Percentiles rank a stretch among this genome's conserved stretches.
phyloP scores from a whole-genome alignment of 2,113 vertebrate species.

The Phrynosoma platyrhinos region DNA sequence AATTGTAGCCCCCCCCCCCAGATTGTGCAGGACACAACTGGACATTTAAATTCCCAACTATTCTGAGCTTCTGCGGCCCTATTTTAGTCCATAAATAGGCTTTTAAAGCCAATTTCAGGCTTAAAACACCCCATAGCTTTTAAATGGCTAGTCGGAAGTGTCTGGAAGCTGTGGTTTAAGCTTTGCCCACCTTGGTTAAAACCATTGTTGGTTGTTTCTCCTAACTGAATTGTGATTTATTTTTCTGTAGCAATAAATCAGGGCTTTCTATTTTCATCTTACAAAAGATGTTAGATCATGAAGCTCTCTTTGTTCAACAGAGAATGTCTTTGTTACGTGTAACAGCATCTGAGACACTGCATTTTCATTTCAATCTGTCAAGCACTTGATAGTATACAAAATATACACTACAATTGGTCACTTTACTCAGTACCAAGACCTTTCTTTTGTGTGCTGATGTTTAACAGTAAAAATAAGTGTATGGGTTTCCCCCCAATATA shows the following conservation, averaged over 20 bases:
- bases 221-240: conserved; percentile 38
- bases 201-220: conserved; percentile 46
- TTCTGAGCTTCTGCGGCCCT: too few species aligned
- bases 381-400: conserved; percentile 33
- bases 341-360: conserved; percentile 30
- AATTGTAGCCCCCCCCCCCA: too few species aligned
- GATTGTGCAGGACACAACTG: too few species aligned
- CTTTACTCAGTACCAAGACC: neutral
- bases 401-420: neutral
- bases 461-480: neutral
- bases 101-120: too few species aligned
- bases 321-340: conserved; percentile 29
- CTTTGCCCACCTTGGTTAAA: too few species aligned
- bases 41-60: too few species aligned
- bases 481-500: conserved; percentile 24
- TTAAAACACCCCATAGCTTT: too few species aligned
- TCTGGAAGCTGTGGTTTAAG: too few species aligned
- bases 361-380: conserved; percentile 23
- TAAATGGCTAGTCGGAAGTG: too few species aligned
- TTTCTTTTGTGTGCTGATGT: conserved; percentile 29
- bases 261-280: conserved; percentile 40
- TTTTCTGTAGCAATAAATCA: conserved; percentile 36
- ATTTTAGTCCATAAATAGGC: too few species aligned
- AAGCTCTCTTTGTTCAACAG: conserved; percentile 24
- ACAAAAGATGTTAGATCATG: conserved; percentile 48